phyloP scores from a whole-genome alignment of 2,797 vertebrate species.

The Cirrhinus molitorella region DNA sequence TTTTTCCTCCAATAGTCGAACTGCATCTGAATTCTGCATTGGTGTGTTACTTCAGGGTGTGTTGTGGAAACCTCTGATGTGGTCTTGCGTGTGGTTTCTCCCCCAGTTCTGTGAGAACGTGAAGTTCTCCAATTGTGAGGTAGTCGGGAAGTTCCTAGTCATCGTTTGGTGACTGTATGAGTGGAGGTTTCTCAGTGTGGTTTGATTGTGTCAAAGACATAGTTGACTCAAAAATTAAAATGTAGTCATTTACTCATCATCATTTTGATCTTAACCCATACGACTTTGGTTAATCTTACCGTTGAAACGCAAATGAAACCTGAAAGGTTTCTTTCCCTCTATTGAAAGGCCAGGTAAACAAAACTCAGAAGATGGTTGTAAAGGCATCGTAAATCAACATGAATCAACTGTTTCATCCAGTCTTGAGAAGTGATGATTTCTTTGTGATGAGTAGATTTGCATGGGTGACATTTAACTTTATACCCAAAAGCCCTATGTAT shows the following conservation, averaged over 20 bases:
- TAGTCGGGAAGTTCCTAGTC: constrained; percentile 24
- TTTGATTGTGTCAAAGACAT: neutral
- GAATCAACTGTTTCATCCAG: neutral
- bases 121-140: neutral
- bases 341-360: neutral
- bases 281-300: neutral
- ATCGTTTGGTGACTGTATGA: constrained; percentile 17
- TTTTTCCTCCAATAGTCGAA: constrained; percentile 2
- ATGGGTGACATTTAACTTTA: no score
- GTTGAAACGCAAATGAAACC: neutral
- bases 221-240: neutral
- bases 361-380: neutral
- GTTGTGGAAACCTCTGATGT: constrained; percentile 47
- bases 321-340: neutral
- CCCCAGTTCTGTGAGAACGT: constrained; percentile 1
- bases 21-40: constrained; percentile 29
- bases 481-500: no score
- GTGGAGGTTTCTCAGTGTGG: neutral
- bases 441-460: neutral
- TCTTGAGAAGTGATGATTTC: neutral
- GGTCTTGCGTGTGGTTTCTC: constrained; percentile 6
- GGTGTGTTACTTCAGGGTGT: constrained; percentile 18
- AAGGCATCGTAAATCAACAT: neutral
- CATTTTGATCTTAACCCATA: neutral
- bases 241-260: neutral